phyloP scores from a whole-genome alignment of 2,113 vertebrate genomes.

The Pituophis catenifer region DNA sequence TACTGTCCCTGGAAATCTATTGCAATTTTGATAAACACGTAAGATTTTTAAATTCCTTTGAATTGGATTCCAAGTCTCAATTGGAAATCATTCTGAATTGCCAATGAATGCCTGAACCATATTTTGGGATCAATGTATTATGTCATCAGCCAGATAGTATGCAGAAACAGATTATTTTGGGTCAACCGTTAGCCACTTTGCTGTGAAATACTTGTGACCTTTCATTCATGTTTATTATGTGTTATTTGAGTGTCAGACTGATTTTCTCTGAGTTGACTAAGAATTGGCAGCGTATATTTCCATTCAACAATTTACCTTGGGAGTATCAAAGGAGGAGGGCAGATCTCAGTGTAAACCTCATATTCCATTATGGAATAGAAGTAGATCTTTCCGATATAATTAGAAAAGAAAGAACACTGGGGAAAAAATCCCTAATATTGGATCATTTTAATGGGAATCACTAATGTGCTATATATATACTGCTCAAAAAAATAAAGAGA shows the following conservation, averaged over 20 bases:
- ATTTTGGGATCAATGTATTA: not conserved
- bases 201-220: not conserved
- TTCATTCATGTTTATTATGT: slow-evolving; percentile 27
- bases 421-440: not conserved
- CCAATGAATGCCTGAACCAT: not conserved
- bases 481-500: too few relatives aligned
- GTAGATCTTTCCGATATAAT: slow-evolving; percentile 54
- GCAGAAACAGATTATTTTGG: not conserved
- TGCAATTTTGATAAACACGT: not conserved
- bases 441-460: slow-evolving; percentile 46
- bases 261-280: not conserved
- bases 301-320: slow-evolving; percentile 26
- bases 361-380: slow-evolving; percentile 43
- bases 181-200: not conserved
- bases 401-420: slow-evolving; percentile 19
- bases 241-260: slow-evolving; percentile 24
- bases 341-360: slow-evolving; percentile 26
- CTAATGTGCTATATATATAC: slow-evolving; percentile 41
- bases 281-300: slow-evolving; percentile 4
- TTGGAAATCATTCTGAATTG: not conserved
- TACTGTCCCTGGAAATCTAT: not conserved
- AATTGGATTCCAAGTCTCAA: not conserved
- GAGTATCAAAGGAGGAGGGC: slow-evolving; percentile 38
- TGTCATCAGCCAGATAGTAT: not conserved
- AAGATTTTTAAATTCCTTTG: not conserved